A percentile compares a stretch with the other conserved stretches of the same genome.
phyloP scores from a whole-genome alignment of 2,113 vertebrate genomes.

The Poecile atricapillus region DNA sequence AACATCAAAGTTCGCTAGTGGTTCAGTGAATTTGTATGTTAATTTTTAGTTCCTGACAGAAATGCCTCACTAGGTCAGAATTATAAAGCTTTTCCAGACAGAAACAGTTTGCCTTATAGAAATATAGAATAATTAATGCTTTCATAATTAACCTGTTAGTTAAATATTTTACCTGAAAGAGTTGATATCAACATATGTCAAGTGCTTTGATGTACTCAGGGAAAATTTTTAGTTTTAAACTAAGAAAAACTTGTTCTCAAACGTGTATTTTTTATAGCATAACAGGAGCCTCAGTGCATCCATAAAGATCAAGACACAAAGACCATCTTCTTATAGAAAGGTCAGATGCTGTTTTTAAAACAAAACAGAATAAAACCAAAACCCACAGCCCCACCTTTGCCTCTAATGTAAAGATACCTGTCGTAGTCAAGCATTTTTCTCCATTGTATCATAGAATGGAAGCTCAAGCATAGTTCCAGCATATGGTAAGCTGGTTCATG shows the following conservation, averaged over 20 bases:
- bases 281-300: not conserved
- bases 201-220: not conserved
- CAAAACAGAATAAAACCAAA: not conserved
- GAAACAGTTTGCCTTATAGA: not conserved
- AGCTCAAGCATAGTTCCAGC: not conserved
- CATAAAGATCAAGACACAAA: not conserved
- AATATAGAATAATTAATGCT: not conserved
- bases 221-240: not conserved
- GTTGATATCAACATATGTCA: not conserved
- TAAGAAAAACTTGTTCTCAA: not conserved
- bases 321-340: not conserved
- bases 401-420: not conserved
- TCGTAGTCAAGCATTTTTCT: not conserved
- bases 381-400: not conserved
- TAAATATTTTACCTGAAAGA: not conserved
- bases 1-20: conserved; percentile 23
- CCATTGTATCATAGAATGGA: not conserved
- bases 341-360: not conserved
- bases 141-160: conserved; percentile 5
- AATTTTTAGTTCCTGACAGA: conserved; percentile 11
- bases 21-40: not conserved
- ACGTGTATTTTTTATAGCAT: not conserved
- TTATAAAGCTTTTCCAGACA: not conserved
- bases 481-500: not conserved
- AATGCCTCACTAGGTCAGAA: conserved; percentile 16